Percentiles rank a stretch among this genome's conserved stretches.
Evolutionary conservation across 2,113 vertebrate species (phyloP).

Genomic region (Plectropomus leopardus): DNA sequence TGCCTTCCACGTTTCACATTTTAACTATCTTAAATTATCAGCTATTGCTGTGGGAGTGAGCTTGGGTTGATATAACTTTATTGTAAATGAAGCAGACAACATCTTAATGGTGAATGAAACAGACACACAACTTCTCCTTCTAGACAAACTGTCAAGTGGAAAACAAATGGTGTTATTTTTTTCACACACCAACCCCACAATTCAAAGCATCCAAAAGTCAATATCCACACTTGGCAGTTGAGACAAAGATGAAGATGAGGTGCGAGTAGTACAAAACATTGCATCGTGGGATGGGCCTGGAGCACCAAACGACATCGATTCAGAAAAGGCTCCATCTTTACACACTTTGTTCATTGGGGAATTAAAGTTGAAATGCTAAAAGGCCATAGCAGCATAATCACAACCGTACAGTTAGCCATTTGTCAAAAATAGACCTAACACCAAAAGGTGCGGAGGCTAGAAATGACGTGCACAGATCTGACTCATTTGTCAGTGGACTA

Average conservation of each 20-base stretch:
- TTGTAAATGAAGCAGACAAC: conserved; percentile 55
- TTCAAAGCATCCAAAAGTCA: conserved; percentile 75
- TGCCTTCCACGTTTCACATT: conserved; percentile 18
- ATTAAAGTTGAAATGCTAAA: conserved; percentile 58
- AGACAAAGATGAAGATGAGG: conserved; percentile 74
- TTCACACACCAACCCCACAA: conserved; percentile 49
- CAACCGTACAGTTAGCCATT: conserved; percentile 43
- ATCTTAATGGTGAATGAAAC: conserved; percentile 51
- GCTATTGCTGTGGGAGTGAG: conserved; percentile 24
- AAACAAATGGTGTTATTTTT: conserved; percentile 66
- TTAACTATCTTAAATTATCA: conserved; percentile 16
- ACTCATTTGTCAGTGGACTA: conserved; percentile 65
- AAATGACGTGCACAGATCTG: conserved; percentile 46
- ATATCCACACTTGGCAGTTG: conserved; percentile 71
- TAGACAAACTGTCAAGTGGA: conserved; percentile 64
- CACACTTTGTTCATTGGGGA: conserved; percentile 23
- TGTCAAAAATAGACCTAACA: conserved; percentile 52
- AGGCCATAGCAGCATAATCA: conserved; percentile 61
- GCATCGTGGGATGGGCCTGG: conserved; percentile 55
- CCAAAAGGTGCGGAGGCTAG: conserved; percentile 52
- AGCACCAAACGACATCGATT: conserved; percentile 62
- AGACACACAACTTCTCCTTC: conserved; percentile 39
- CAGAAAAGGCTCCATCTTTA: conserved; percentile 51
- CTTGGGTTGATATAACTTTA: conserved; percentile 26
- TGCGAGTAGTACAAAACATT: conserved; percentile 46